Conservation (phyloP, 2,113 vertebrate species). For the Lycaon pictus region DNA sequence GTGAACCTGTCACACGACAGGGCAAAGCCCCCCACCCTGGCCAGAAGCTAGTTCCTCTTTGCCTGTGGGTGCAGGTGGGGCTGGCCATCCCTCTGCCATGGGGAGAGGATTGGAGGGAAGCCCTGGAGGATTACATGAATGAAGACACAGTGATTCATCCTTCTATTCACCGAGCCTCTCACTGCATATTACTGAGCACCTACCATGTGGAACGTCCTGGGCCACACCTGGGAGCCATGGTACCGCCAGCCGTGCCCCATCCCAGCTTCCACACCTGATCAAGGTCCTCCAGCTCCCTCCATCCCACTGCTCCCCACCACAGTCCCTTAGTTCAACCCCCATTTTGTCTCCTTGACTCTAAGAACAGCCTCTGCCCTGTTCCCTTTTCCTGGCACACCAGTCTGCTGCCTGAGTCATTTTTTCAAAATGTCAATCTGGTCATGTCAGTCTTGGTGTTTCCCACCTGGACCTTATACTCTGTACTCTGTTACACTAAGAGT, state of each 20-base stretch:
- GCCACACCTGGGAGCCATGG: background rate
- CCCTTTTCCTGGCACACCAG: no score
- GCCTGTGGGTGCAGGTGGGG: accelerated
- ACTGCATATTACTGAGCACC: background rate
- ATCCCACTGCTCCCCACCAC: no score
- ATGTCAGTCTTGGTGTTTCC: background rate
- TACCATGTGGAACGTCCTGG: background rate
- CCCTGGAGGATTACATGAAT: no score
- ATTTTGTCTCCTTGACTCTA: background rate
- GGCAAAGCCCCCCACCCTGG: background rate
- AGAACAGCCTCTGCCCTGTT: background rate
- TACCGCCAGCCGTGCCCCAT: accelerated
- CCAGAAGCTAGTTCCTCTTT: background rate
- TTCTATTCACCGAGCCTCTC: no score
- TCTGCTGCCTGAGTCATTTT: background rate
- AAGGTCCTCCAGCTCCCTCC: background rate
- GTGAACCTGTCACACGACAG: background rate
- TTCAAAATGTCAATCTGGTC: background rate
- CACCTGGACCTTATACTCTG: background rate
- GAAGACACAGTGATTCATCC: background rate
- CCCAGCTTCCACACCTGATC: background rate
- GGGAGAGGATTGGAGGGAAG: no score
- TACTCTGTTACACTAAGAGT: background rate
- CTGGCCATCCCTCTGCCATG: accelerated
- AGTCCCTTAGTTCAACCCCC: background rate